Conservation (phyloP, 1,140 invertebrate species). For the Drosophila tsacasi region DNA sequence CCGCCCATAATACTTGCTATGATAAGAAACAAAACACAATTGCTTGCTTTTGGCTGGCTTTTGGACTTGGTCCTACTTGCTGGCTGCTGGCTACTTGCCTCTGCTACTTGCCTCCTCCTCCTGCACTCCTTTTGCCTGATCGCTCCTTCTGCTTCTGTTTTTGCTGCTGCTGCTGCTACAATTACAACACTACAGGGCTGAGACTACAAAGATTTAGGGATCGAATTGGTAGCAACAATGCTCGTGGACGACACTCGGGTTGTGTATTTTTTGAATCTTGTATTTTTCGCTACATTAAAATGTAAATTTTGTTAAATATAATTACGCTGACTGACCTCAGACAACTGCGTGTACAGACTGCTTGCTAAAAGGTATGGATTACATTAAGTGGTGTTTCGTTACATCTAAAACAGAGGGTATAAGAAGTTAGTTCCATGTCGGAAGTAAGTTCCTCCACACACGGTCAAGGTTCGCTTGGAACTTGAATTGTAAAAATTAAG, state of each 20-base stretch:
- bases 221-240: conserved; percentile 58
- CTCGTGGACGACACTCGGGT: conserved; percentile 30
- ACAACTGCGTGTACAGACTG: conserved; percentile 64
- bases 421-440: conserved; percentile 45
- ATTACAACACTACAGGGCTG: conserved; percentile 42
- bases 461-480: conserved; percentile 42
- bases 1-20: conserved; percentile 46
- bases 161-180: conserved; percentile 33
- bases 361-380: conserved; percentile 71
- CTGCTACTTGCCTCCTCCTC: conserved; percentile 20
- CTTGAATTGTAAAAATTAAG: conserved; percentile 59
- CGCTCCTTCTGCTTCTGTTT: conserved; percentile 26
- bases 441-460: conserved; percentile 34
- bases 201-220: conserved; percentile 15
- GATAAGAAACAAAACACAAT: conserved; percentile 4
- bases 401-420: conserved; percentile 71
- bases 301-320: conserved; percentile 77
- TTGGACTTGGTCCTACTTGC: conserved; percentile 31
- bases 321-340: conserved; percentile 70
- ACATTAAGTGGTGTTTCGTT: conserved; percentile 65
- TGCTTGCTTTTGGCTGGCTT: conserved; percentile 15
- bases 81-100: conserved; percentile 22
- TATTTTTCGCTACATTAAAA: conserved; percentile 76
- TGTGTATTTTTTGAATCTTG: conserved; percentile 51
- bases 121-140: conserved; percentile 14